These are phyloP conservation scores for Crioceris asparagi DNA, from an alignment of 2,888 invertebrate genomes.

Conservation along the genomic window DNA sequence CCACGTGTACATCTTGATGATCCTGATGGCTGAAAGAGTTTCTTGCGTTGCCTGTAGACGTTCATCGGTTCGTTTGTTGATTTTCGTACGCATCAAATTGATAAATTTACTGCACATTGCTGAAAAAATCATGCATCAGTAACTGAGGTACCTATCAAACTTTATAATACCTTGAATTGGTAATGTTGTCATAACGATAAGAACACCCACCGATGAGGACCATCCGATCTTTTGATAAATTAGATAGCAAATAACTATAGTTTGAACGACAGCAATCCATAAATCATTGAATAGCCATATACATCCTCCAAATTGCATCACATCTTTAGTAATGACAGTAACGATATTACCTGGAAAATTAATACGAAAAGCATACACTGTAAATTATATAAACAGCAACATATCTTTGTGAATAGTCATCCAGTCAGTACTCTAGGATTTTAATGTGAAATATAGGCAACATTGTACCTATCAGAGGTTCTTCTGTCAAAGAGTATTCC, in stretches of 20 bases:
- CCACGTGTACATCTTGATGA: constrained; percentile 31
- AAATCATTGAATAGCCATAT: constrained; percentile 80
- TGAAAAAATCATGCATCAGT: constrained; percentile 9
- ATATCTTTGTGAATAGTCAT: too few relatives aligned
- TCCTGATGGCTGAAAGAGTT: constrained; percentile 26
- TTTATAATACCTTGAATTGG: constrained; percentile 21
- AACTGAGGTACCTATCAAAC: not conserved
- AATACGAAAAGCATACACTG: too few relatives aligned
- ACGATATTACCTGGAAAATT: constrained; percentile 50
- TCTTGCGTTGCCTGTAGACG: constrained; percentile 28
- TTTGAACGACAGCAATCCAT: constrained; percentile 82
- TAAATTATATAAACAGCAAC: too few relatives aligned
- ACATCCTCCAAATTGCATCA: constrained; percentile 78
- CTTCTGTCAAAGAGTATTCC: too few relatives aligned
- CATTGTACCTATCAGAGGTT: too few relatives aligned
- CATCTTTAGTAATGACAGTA: constrained; percentile 86
- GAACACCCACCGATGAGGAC: constrained; percentile 43
- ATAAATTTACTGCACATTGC: constrained; percentile 18
- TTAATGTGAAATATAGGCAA: too few relatives aligned
- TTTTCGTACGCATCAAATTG: constrained; percentile 20
- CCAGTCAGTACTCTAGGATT: too few relatives aligned
- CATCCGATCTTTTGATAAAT: constrained; percentile 51
- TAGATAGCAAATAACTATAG: constrained; percentile 67
- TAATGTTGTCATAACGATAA: constrained; percentile 34
- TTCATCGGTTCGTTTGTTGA: constrained; percentile 30